Conservation (phyloP, 2,797 vertebrate genomes). For the Garrulus glandarius region DNA sequence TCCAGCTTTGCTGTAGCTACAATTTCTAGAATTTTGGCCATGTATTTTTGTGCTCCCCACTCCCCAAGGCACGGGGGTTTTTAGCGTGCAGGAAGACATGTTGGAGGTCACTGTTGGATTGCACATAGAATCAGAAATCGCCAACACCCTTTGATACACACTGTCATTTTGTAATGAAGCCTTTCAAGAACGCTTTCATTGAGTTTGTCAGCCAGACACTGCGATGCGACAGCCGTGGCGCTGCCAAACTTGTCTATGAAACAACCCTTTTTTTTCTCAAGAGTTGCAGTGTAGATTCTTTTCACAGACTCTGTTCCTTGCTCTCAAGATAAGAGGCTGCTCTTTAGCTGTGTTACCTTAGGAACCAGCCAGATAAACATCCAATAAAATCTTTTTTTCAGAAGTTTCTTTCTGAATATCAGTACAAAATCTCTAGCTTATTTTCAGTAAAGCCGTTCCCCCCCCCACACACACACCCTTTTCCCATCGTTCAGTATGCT, state of each 20-base stretch:
- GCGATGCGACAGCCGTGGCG: not conserved
- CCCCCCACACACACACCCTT: too few species aligned
- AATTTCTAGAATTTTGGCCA: not conserved
- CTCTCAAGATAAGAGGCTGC: slow-evolving; percentile 67
- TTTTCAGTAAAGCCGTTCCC: not conserved
- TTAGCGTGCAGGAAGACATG: not conserved
- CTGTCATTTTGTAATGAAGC: not conserved
- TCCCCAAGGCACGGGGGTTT: not conserved
- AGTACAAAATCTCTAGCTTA: slow-evolving; percentile 7
- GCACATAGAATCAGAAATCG: slow-evolving; percentile 9
- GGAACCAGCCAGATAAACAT: slow-evolving; percentile 64
- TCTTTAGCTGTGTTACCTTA: slow-evolving; percentile 67
- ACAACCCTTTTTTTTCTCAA: not conserved
- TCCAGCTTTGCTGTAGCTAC: not conserved
- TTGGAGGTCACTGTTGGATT: not conserved
- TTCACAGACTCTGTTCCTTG: not conserved
- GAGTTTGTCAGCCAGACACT: not conserved
- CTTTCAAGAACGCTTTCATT: not conserved
- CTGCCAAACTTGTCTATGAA: slow-evolving; percentile 27
- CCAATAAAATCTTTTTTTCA: slow-evolving; percentile 56
- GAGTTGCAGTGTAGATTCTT: slow-evolving; percentile 15
- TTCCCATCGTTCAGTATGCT: not conserved
- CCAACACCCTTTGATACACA: not conserved
- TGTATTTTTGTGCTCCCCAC: not conserved
- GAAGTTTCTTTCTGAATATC: slow-evolving; percentile 53